phyloP scores from a whole-genome alignment of 2,888 invertebrate genomes.

The Neoaliturus tenellus region DNA sequence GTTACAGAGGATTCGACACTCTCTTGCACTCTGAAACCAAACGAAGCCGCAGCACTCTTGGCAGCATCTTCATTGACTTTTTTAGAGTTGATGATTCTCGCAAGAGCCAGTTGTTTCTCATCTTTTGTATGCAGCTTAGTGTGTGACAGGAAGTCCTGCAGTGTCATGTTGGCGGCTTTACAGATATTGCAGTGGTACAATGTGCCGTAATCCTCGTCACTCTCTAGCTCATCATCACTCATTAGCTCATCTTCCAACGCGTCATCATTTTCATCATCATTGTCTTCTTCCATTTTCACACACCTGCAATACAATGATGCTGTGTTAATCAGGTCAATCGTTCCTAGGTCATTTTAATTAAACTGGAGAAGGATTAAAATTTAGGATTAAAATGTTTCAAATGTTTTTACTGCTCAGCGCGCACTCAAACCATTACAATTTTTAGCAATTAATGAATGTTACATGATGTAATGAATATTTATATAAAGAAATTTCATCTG shows the following conservation, averaged over 20 bases:
- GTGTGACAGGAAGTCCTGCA: not conserved
- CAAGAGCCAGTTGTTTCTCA: not conserved
- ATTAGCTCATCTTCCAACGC: conserved; percentile 4
- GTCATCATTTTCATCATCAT: not conserved
- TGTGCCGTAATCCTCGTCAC: conserved; percentile 37
- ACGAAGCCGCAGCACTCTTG: conserved; percentile 5
- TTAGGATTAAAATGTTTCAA: too few relatives aligned
- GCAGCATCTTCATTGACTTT: not conserved
- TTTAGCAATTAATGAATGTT: too few relatives aligned
- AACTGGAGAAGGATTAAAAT: too few relatives aligned
- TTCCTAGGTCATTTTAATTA: too few relatives aligned
- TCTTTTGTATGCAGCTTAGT: conserved; percentile 15
- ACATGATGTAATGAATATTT: too few relatives aligned
- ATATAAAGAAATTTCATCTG: too few relatives aligned
- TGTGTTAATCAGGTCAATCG: conserved; percentile 22
- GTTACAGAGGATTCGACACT: conserved; percentile 6
- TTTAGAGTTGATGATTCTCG: not conserved
- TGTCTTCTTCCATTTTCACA: conserved; percentile 16
- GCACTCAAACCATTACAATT: too few relatives aligned
- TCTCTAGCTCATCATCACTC: conserved; percentile 39
- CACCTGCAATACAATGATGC: conserved; percentile 49
- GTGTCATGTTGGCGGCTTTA: conserved; percentile 14
- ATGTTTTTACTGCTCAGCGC: too few relatives aligned
- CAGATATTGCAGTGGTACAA: conserved; percentile 28
- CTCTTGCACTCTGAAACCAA: conserved; percentile 10